Percentiles rank a stretch among this genome's conserved stretches.
Conservation (phyloP, 2,888 invertebrate genomes). For the Mimachlamys varia region DNA sequence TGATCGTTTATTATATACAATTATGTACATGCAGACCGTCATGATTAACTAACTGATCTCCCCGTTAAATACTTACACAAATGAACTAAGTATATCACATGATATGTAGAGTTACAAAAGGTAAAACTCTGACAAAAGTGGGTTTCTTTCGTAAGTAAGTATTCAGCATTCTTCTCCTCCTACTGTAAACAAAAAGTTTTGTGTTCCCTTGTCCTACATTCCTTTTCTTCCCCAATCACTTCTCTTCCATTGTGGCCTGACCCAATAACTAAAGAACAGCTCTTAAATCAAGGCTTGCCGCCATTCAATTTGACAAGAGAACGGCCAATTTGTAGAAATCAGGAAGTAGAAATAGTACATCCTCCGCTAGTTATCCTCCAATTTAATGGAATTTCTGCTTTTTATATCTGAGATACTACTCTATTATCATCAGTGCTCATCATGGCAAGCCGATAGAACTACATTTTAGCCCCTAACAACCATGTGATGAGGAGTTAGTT, state of each 20-base stretch:
- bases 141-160: too few relatives aligned
- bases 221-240: too few relatives aligned
- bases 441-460: background rate
- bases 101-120: too few relatives aligned
- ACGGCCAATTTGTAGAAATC: conserved; percentile 19
- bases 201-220: too few relatives aligned
- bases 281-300: background rate
- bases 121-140: too few relatives aligned
- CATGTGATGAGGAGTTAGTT: background rate
- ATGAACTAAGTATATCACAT: too few relatives aligned
- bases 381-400: conserved; percentile 6
- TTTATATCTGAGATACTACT: background rate
- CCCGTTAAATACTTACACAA: too few relatives aligned
- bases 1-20: too few relatives aligned
- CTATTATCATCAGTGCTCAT: background rate
- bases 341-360: background rate
- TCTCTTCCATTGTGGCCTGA: background rate
- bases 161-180: too few relatives aligned
- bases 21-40: too few relatives aligned
- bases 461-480: background rate
- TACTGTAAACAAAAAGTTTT: too few relatives aligned
- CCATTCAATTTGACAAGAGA: background rate
- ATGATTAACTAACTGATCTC: too few relatives aligned
- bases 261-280: background rate
- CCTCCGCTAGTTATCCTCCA: background rate